Evolutionary conservation across 2,888 invertebrate species (phyloP), one percentile per base, ranked within the genome.

Genomic region (Elegia similella): DNA sequence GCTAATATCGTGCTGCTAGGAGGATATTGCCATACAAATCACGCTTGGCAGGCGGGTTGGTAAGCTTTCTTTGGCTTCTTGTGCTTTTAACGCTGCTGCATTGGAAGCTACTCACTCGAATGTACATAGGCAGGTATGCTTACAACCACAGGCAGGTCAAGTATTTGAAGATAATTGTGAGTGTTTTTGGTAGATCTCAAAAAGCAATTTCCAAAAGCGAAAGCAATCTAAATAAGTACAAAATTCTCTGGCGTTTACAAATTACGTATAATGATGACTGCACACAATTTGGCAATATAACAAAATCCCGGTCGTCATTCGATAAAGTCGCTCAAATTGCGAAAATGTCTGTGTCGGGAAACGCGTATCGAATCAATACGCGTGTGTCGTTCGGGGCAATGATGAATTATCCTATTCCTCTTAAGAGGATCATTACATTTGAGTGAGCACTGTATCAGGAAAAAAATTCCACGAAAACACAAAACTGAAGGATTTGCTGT

Each of bases 381-480:
- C 34, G 16, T 15, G 17, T 50, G 48, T 10, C 50, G 12, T 12
- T 6, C 8, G 34, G n/a, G 50, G 50, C 50, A 50, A 34, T 50
- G 50, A 50, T 50, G 32, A 50, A 50, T 50, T 50, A 50, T 34
- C 34, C 50, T 38, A 50, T 50, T 50, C 10, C 34, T 34, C 50
- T 16, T 50, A 50, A 50, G 50, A 50, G 50, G 50, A 50, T 50
- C 50, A 50, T 50, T 50, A 50, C 50, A 50, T 50, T 50, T 34
- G 34, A 34, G 34, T 15, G 34, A 50, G 34, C 50, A 34, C 34
- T 34, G 34, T 50, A 50, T 50, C 50, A 30, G 16, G 50, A 16
- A 10, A 16, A 34, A 12, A 17, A 16, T 50, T 50, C 17, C 34
- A 34, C 16, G 34, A 32, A 50, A 16, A 50, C 7, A 50, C 16